Evolutionary conservation across 2,888 invertebrate genomes (phyloP), one percentile per base, ranked within the genome.

Genomic region (Morpho achilles): DNA sequence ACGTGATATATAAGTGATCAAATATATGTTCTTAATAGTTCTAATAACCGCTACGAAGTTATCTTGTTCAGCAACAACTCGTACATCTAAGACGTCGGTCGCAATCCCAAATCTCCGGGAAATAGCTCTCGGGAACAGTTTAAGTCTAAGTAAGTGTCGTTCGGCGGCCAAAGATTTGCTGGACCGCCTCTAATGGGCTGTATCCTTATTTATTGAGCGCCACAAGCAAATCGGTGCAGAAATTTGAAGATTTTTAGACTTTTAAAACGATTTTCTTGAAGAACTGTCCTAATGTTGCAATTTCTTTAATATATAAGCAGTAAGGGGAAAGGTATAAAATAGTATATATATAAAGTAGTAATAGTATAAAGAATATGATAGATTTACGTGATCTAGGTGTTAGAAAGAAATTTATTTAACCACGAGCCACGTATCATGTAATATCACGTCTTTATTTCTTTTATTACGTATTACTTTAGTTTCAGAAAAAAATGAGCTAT

Each of bases 141-240:
- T 89, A 90, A 90, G 90, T 90, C 86, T 89, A 89, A 90, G 90
- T 89, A 89, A 90, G 88, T 89, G 90, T 84, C 81, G 90, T 87
- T 89, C 86, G 89, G 88, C 76, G 87, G 73, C 76, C 82, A 78
- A 82, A 89, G 90, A 90, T 90, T 90, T 89, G 89, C 87, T 86
- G 88, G 86, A 86, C 88, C 87, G 87, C 76, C 88, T 86, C 80
- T 90, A 90, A 90, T 90, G 90, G 90, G 81, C 81, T 75, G 82
- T 82, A 90, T 89, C 89, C 89, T 90, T 90, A 90, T 90, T 90
- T 90, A 90, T 90, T 83, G 89, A 83, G 77, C 73, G 75, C 73
- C 70, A 73, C 77, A 75, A 78, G 76, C 76, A 77, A 80, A 80
- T 79, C 74, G 77, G 65, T 73, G 68, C 72, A 73, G 79, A 79